Base-by-base conservation (phyloP, 2,888 invertebrate genomes). In the Steinernema scapterisci region DNA sequence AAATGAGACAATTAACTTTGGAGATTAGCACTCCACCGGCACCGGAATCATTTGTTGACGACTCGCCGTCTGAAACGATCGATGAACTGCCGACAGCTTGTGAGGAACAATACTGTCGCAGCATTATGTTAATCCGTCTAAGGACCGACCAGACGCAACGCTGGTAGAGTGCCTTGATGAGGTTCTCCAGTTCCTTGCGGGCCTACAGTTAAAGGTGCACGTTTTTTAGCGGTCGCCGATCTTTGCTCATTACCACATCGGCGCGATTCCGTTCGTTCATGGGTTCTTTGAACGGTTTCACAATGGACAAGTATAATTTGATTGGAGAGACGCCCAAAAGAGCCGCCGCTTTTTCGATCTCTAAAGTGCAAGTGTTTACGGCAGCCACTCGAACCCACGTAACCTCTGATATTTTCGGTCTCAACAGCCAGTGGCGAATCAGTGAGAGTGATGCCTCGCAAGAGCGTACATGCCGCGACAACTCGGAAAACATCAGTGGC, bases 21-120 rank as follows among this genome's bases (percentile, higher is more conserved):
- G 16, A 63, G 38, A 63, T 63, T 31, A 25, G 16, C 48, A 5
- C n/a, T 19, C 19, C n/a, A n/a, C n/a, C 13, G 2, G n/a, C n/a
- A 63, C 63, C 63, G 5, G 63, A 63, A 31, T 63, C 63, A n/a
- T 63, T 63, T 13, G 63, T 19, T 27, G 63, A 63, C 9, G 63
- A 63, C 27, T 63, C 63, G 63, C 63, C 31, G 63, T 63, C 63
- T 6, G 63, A 63, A 16, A 63, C 31, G 11, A 63, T 25, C 13
- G 63, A 63, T 16, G 63, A 31, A n/a, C 27, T 63, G 27, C 5
- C 38, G 38, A 38, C 38, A 38, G 38, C 13, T n/a, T 63, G 63
- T 16, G 31, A 25, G 5, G 63, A 63, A 31, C 63, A 63, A 27
- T 63, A 63, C 5, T 38, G 63, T 25, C 27, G 63, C 16, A 63